These are phyloP conservation scores for Vulpes vulpes DNA, from an alignment of 2,113 vertebrate species.

Conservation along the genomic window DNA sequence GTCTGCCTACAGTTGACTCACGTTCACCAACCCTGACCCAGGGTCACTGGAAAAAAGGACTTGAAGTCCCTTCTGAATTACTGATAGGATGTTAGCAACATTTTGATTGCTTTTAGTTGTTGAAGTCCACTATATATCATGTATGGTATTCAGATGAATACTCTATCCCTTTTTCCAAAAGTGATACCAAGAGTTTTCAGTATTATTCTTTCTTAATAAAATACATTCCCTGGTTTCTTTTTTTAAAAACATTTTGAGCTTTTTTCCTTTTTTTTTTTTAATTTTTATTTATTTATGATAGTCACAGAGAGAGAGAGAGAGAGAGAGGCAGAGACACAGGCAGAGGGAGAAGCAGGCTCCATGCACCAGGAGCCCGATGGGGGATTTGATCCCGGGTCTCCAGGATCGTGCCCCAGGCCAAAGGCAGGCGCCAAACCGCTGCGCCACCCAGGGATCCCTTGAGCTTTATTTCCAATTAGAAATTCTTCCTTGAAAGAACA, in stretches of 20 bases:
- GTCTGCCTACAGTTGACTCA: not conserved
- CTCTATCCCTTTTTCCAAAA: not conserved
- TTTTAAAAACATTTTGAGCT: not conserved
- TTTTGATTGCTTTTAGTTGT: not conserved
- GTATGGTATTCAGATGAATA: not conserved
- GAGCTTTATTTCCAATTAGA: not conserved
- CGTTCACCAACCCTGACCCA: not conserved
- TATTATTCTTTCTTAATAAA: constrained; percentile 34
- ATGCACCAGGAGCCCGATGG: no score
- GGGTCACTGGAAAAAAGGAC: not conserved
- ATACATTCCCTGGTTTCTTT: not conserved
- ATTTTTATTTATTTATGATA: no score
- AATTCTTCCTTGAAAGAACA: not conserved
- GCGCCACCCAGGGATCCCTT: not conserved
- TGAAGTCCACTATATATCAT: not conserved
- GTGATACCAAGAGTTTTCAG: not conserved
- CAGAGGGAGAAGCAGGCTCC: no score
- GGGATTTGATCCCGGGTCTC: no score
- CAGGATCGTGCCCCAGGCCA: no score
- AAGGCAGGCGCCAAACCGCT: no score
- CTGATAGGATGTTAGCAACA: not conserved
- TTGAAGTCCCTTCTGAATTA: not conserved
- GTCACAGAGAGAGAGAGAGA: no score
- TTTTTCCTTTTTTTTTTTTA: not conserved
- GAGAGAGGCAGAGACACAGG: no score